Percentiles rank a stretch among this genome's conserved stretches.
Conservation (phyloP, 2,888 invertebrate species). For the Xestoiulus laeticollis region DNA sequence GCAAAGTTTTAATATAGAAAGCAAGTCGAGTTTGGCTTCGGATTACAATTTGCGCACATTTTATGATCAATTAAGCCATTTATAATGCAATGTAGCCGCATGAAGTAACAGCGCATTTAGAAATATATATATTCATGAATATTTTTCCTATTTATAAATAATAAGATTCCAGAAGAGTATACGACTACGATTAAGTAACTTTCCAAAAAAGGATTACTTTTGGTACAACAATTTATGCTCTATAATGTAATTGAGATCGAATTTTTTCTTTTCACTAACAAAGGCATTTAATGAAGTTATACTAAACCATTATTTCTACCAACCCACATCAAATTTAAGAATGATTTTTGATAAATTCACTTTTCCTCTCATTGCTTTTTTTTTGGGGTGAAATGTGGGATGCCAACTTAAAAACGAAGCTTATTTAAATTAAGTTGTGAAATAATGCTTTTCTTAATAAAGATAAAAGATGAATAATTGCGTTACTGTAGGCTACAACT, state of each 20-base stretch:
- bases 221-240: not conserved
- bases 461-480: not conserved
- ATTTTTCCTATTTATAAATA: not conserved
- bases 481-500: too few species aligned
- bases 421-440: too few species aligned
- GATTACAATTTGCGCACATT: not conserved
- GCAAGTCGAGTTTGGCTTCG: not conserved
- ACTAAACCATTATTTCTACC: too few species aligned
- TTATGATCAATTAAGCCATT: not conserved
- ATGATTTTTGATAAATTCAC: too few species aligned
- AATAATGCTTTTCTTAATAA: not conserved
- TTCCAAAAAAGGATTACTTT: not conserved
- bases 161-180: not conserved
- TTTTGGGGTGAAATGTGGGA: too few species aligned
- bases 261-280: not conserved
- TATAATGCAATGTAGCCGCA: not conserved
- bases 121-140: not conserved
- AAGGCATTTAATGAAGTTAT: not conserved
- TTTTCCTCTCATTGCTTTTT: too few species aligned
- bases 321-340: too few species aligned
- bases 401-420: too few species aligned
- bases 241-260: not conserved
- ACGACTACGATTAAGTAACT: not conserved
- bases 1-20: not conserved
- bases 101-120: not conserved